Percentiles rank a stretch among this genome's conserved stretches.
phyloP scores from a whole-genome alignment of 2,888 invertebrate genomes.

The Acronicta aceris region DNA sequence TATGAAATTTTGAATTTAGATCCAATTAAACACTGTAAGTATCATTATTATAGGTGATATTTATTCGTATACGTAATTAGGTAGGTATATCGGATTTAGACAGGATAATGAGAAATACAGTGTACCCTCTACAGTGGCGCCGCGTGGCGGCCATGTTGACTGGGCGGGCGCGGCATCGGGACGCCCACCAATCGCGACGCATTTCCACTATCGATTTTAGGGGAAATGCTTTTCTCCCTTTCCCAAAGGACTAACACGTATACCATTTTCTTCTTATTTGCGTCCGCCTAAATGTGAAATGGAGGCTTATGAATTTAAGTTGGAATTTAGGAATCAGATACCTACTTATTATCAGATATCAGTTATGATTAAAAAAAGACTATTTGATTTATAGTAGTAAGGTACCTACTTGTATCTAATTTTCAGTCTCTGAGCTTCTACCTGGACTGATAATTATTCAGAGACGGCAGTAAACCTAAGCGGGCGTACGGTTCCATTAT shows the following conservation, averaged over 20 bases:
- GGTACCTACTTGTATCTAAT: no score
- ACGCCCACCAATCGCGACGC: constrained; percentile 76
- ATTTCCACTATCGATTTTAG: constrained; percentile 81
- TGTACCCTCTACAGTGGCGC: constrained; percentile 34
- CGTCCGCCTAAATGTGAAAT: neutral
- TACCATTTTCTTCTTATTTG: constrained; percentile 10
- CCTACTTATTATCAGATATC: no score
- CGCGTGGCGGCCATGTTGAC: constrained; percentile 80
- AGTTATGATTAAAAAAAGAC: no score
- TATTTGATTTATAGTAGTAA: no score
- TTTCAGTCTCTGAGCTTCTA: no score
- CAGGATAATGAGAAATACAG: constrained; percentile 25
- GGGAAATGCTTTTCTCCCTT: constrained; percentile 70
- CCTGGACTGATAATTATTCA: no score
- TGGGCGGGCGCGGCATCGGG: constrained; percentile 74
- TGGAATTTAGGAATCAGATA: no score
- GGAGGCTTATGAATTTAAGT: no score
- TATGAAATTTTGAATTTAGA: neutral
- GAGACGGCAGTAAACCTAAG: no score
- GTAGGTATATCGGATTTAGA: constrained; percentile 5
- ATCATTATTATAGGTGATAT: neutral
- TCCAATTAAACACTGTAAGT: no score
- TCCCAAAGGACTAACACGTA: constrained; percentile 27
- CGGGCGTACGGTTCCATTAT: no score
- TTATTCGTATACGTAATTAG: neutral